A percentile compares a stretch with the other conserved stretches of the same genome.
Evolutionary conservation across 2,797 vertebrate species (phyloP).

Genomic region (Tenualosa thibaudeaui): DNA sequence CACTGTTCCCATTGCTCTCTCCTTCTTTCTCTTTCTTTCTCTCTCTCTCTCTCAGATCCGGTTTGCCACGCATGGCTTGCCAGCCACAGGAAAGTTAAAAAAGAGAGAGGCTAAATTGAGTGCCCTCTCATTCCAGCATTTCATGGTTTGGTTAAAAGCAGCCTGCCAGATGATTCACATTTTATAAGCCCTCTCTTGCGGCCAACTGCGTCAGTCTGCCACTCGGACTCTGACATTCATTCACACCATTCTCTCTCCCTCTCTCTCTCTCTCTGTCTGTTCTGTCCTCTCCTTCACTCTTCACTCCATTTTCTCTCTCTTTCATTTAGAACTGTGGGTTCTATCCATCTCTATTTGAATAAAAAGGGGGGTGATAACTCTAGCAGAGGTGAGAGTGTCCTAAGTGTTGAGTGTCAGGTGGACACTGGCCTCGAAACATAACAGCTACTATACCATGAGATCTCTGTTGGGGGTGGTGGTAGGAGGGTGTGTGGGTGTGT

Average conservation of each 20-base stretch:
- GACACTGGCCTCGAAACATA: background rate
- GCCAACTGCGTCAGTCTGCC: conserved; percentile 48
- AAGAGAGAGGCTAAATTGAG: conserved; percentile 63
- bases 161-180: conserved; percentile 67
- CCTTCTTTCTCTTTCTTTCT: background rate
- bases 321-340: background rate
- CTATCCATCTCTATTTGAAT: background rate
- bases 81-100: conserved; percentile 62
- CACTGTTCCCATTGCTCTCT: conserved; percentile 42
- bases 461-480: background rate
- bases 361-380: background rate
- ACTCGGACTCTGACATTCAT: conserved; percentile 52
- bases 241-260: conserved; percentile 51
- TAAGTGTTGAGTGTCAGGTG: background rate
- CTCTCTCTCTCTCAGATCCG: conserved; percentile 43
- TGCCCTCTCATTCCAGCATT: conserved; percentile 68
- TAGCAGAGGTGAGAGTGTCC: background rate
- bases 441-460: background rate
- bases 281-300: conserved; percentile 19
- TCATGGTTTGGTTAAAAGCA: conserved; percentile 68
- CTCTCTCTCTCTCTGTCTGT: conserved; percentile 28
- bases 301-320: background rate
- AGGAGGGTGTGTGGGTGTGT: too few relatives aligned
- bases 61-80: conserved; percentile 60
- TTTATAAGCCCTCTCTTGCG: conserved; percentile 64